Percentiles rank a stretch among this genome's conserved stretches.
phyloP scores from a whole-genome alignment of 2,113 vertebrate genomes.

The Melanotaenia duboulayi region DNA sequence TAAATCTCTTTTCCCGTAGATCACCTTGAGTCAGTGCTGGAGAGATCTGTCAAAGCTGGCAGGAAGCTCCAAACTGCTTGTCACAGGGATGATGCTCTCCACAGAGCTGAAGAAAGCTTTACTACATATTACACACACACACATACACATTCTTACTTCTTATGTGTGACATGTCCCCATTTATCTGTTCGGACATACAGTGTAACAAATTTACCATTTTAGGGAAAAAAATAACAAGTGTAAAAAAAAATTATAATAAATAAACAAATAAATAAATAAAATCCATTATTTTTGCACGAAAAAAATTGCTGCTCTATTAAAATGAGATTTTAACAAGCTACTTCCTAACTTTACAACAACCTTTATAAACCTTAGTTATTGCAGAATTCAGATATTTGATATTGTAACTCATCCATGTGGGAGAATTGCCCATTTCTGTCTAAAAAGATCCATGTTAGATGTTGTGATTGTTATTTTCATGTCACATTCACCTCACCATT shows the following conservation, averaged over 20 bases:
- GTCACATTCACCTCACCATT: not conserved
- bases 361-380: not conserved
- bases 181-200: not conserved
- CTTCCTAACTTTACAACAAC: not conserved
- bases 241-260: no score
- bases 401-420: not conserved
- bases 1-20: conserved; percentile 39
- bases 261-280: not conserved
- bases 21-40: conserved; percentile 35
- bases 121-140: not conserved
- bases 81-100: conserved; percentile 32
- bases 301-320: not conserved
- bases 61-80: conserved; percentile 15
- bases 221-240: no score
- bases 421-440: not conserved
- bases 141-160: no score
- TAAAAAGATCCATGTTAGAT: not conserved
- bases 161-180: no score
- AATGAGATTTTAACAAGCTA: not conserved
- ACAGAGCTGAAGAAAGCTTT: conserved; percentile 16
- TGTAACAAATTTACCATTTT: not conserved
- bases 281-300: not conserved
- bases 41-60: conserved; percentile 23
- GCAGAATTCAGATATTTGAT: not conserved
- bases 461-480: not conserved